Evolutionary conservation across 1,140 invertebrate species (phyloP).

Genomic region (Drosophila sproati): DNA sequence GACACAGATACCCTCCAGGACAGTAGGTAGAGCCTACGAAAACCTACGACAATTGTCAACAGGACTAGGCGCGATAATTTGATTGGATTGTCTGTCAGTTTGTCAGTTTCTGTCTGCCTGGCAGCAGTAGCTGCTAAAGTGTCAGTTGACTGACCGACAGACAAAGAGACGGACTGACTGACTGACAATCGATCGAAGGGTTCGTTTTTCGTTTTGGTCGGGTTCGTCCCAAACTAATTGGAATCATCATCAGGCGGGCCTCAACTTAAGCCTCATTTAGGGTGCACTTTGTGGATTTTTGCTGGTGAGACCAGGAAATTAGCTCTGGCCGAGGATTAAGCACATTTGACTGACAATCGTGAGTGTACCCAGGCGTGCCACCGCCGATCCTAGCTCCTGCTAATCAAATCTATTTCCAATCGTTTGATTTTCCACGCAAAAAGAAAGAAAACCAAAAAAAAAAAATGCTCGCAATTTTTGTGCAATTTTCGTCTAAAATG

Average conservation of each 20-base stretch:
- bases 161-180: conserved; percentile 21
- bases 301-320: conserved; percentile 59
- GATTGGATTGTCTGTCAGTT: conserved; percentile 81
- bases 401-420: conserved; percentile 84
- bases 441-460: conserved; percentile 52
- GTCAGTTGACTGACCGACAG: conserved; percentile 76
- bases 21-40: conserved; percentile 29
- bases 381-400: conserved; percentile 8
- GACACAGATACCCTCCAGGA: background rate
- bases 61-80: conserved; percentile 82
- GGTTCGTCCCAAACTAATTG: conserved; percentile 69
- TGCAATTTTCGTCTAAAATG: conserved; percentile 61
- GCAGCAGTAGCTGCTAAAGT: conserved; percentile 46
- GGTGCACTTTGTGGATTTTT: conserved; percentile 84
- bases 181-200: conserved; percentile 71
- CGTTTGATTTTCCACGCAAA: conserved; percentile 70
- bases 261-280: conserved; percentile 85
- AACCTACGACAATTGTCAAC: conserved; percentile 69
- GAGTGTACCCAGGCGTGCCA: conserved; percentile 16
- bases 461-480: conserved; percentile 49
- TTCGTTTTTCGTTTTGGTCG: conserved; percentile 24
- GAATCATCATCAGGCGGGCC: conserved; percentile 80
- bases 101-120: conserved; percentile 3
- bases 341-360: conserved; percentile 83
- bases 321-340: conserved; percentile 78